Evolutionary conservation across 2,797 vertebrate species (phyloP), one percentile per base, ranked within the genome.

Genomic region (Phoxinus dragarum): DNA sequence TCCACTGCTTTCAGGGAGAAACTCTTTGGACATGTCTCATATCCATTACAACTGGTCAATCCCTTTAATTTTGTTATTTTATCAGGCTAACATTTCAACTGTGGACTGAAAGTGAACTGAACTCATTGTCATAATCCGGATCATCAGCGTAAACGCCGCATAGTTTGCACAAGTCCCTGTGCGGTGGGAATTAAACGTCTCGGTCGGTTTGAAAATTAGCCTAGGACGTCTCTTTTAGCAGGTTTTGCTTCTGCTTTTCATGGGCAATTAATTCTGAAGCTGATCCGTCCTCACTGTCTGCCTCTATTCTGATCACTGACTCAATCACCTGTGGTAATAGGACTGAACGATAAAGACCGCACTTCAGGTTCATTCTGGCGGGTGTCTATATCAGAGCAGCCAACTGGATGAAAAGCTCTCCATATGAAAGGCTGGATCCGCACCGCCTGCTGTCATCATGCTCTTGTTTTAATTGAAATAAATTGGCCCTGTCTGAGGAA

Each of bases 401-500:
- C 76, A 80, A 71, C 61, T 47, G 81, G 81, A 84, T 84, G 59
- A 87, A 76, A 84, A 81, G 61, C 77, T 77, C 64, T 80, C 71
- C 27, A 44, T 84, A 66, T 84, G 76, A 72, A 75, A 54, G 69
- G 8, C 59, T 67, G 61, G 54, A 68, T 81, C 49, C 40, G 9
- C 34, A 52, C 69, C 27, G 2, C 36, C 42, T 69, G 59, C 71
- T 83, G 86, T 83, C 75, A 67, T 59, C 67, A 5, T 16, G 16
- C 59, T 67, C 6, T 21, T 23, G n/a, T 64, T 79, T 74, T 87
- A 87, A 87, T 84, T 87, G 81, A 87, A 87, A 84, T 84, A 74
- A 87, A 87, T 87, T 47, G 38, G 78, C 54, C 71, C 68, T 87
- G 81, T 80, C 86, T 54, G 21, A 38, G 27, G 56, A 74, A 73